Base-by-base conservation (phyloP, 2,113 vertebrate genomes). In the Chaetops frenatus region DNA sequence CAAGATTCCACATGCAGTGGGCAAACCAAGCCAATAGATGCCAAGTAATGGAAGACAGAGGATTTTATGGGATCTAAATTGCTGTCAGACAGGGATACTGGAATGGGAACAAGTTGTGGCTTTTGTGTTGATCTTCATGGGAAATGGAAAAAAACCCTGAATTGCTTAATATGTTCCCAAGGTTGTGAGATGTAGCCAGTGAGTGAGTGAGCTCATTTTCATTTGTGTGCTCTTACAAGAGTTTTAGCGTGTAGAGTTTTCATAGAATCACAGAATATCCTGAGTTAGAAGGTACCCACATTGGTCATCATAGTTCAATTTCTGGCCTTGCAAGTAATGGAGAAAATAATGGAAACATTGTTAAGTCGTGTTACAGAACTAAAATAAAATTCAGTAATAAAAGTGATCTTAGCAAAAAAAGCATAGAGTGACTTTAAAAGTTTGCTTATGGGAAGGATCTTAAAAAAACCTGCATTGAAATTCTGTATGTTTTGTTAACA, bases 251-350 rank as follows among this genome's bases (percentile, higher is more conserved):
- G 14, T 6, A 53, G 15, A 13, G 4, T 50, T 45, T 53, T 47
- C 17, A 15, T 5, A 19, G 36, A 66, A 38, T 22, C 21, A 74
- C 5, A 25, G n/a, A 25, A 54, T 67, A 45, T 54, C 14, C 47
- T 0, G 1, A 27, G 11, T 47, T 47, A 40, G 21, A 47, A 67
- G 45, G 7, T 40, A 15, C 10, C 28, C 4, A 8, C n/a, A 15
- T 18, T 21, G 16, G 47, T 67, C 23, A 58, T 60, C 8, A 1
- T 25, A 74, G 14, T 81, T 13, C 38, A 47, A 2, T 8, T 47
- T 36, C 24, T 60, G 60, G 16, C 20, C 24, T 25, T 29, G 7
- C 15, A 54, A 24, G 47, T 23, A 54, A 21, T 47, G 20, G 23
- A 29, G 38, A 33, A 73, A 74, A 5, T 60, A 47, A 27, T 47